Base-by-base conservation (phyloP, 2,797 vertebrate genomes). In the Eleutherodactylus coqui region DNA sequence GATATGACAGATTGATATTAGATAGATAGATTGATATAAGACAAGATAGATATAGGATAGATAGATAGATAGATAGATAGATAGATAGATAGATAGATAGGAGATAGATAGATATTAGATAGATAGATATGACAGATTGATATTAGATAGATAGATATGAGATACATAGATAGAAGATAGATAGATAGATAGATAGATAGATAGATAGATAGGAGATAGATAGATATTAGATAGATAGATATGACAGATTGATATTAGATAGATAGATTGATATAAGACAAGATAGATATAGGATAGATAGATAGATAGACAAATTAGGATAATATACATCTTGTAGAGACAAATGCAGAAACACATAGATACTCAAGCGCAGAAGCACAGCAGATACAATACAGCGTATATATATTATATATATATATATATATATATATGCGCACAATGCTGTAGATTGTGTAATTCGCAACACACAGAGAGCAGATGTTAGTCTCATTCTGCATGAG, bases 401-500 rank as follows among this genome's bases (percentile, higher is more conserved):
- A 64, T 27, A 27, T 29, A 36, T 70, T 16, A 51, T 51, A 77
- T 47, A 51, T 41, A 70, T 36, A 11, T 27, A 43, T 29, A 85
- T 13, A n/a, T 21, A 70, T 53, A 64, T 27, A 27, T 29, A 36
- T 70, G 51, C 84, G 73, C 45, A 70, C 62, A 70, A n/a, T 53
- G 21, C 58, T 29, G 29, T 34, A 29, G 7, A 29, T 49, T 29
- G 64, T 41, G 67, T 27, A 51, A 27, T n/a, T 19, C 43, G 27
- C 70, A 36, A 55, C 53, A 85, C 67, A 73, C n/a, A 41, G 53
- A 11, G 73, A 79, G 36, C 85, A 87, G 73, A 87, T 82, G 79
- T 70, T 82, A 53, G 41, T 69, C 77, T 58, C 45, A 47, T 72
- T 87, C 80, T 67, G 55, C 49, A 85, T 24, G 29, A 79, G 45